Base-by-base conservation (phyloP, 2,888 invertebrate genomes). In the Agrotis ipsilon region DNA sequence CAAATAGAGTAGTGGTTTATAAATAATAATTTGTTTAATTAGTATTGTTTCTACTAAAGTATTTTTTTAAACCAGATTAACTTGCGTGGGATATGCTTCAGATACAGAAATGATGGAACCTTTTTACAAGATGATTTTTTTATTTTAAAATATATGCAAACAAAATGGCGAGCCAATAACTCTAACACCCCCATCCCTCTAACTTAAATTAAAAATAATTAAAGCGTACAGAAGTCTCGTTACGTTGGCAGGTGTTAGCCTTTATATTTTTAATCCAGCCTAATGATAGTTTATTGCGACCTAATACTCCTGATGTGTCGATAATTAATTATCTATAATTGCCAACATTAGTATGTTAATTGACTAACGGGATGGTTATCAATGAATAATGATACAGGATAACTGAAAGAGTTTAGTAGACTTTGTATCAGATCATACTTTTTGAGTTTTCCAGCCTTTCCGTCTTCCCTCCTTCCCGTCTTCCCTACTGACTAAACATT, bases 291-390 rank as follows among this genome's bases (percentile, higher is more conserved):
- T 73, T 76, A 81, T 75, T 19, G 72, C 59, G 55, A 51, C 67
- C 80, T 75, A 82, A 79, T 82, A 61, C 62, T 57, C 45, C 4
- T 59, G 63, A 75, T 63, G 45, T 68, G 62, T 65, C 64, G 52
- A 59, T 83, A 71, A 68, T 80, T 80, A 83, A 77, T 74, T 46
- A 19, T 32, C 3, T 32, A 63, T 82, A 83, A 83, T 83, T 77
- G 68, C 39, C 3, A 32, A 11, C 57, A 65, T 76, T 73, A 60
- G 55, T 67, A 65, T 72, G 52, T n/a, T 64, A 70, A 78, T 78
- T 19, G 32, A 2, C 7, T 63, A 80, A 75, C 75, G 70, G 64
- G 54, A 52, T 59, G 39, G 1, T 64, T 55, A 66, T 75, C 54
- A 68, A 2, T 68, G 16, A 68, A 43, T 58, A 67, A 75, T 67